Base-by-base conservation (phyloP, 2,113 vertebrate species). In the Lophotis ruficrista region DNA sequence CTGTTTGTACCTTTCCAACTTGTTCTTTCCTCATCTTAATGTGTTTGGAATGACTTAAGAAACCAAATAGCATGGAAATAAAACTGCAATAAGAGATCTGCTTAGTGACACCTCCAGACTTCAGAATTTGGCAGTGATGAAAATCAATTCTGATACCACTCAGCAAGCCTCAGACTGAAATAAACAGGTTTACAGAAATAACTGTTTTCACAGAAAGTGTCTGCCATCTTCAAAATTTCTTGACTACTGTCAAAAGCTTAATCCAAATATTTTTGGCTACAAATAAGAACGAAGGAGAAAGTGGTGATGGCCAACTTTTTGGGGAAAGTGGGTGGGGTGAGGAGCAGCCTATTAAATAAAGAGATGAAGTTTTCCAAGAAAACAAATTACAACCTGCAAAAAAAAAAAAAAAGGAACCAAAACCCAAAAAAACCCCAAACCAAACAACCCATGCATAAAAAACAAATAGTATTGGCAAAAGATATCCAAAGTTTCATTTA, bases 141-240 rank as follows among this genome's bases (percentile, higher is more conserved):
- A 93, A 96, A 82, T 65, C 45, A 96, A 90, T 93, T 80, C 61
- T 73, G 56, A 70, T 83, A 65, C 53, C 72, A 90, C 60, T 96
- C 61, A 87, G n/a, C 41, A 88, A 94, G 25, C 4, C 31, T 69
- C 64, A 88, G 65, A 79, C 2, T 41, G 66, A 96, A 95, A 94
- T 71, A 91, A 91, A 69, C 73, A 93, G 30, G 12, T 68, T 83
- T 73, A 87, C 54, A 93, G 79, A 85, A 80, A 85, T 87, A 95
- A 60, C 53, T 79, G 30, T 83, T 91, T 93, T 83, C 50, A 66
- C 0, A 0, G 53, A 53, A 93, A 90, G 37, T 27, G 41, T 65
- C 84, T 95, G 50, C 53, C 41, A 30, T 87, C 58, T 76, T 76
- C 61, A 93, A 47, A 72, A 82, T 78, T 60, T 87, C 73, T 85